Percentiles rank a stretch among this genome's conserved stretches.
Evolutionary conservation across 2,888 invertebrate species (phyloP).

Genomic region (Parthenolecanium corni): DNA sequence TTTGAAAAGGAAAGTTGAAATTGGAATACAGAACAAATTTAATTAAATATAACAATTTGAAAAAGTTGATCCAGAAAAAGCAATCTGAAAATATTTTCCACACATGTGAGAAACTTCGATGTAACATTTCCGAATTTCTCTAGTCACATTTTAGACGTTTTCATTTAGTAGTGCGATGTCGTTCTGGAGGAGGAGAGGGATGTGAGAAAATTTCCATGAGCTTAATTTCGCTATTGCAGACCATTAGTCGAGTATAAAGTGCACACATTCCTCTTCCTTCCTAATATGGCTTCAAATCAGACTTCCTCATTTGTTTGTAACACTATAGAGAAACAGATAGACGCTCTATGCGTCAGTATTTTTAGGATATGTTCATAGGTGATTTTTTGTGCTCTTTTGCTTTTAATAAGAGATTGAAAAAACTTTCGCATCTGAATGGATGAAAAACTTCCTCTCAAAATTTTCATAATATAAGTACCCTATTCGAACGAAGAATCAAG

Average conservation of each 20-base stretch:
- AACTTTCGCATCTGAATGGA: too few relatives aligned
- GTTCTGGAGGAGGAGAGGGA: not conserved
- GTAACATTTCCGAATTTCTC: not conserved
- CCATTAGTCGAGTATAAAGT: not conserved
- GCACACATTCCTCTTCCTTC: not conserved
- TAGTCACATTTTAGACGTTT: not conserved
- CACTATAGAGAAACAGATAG: not conserved
- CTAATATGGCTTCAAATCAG: not conserved
- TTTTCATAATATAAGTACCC: too few relatives aligned
- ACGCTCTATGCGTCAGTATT: not conserved
- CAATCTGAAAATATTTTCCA: too few relatives aligned
- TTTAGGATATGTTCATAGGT: not conserved
- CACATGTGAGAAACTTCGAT: not conserved
- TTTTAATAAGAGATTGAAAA: too few relatives aligned
- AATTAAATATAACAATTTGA: too few relatives aligned
- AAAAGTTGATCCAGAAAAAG: too few relatives aligned
- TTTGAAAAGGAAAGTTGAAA: not conserved
- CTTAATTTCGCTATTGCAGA: not conserved
- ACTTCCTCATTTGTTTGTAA: constrained; percentile 1
- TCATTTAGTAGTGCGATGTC: not conserved
- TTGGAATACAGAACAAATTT: too few relatives aligned
- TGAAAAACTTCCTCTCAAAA: too few relatives aligned
- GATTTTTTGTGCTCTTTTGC: too few relatives aligned
- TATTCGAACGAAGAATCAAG: too few relatives aligned
- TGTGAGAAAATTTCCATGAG: not conserved